phyloP scores from a whole-genome alignment of 2,113 vertebrate genomes.

The Rynchops niger region DNA sequence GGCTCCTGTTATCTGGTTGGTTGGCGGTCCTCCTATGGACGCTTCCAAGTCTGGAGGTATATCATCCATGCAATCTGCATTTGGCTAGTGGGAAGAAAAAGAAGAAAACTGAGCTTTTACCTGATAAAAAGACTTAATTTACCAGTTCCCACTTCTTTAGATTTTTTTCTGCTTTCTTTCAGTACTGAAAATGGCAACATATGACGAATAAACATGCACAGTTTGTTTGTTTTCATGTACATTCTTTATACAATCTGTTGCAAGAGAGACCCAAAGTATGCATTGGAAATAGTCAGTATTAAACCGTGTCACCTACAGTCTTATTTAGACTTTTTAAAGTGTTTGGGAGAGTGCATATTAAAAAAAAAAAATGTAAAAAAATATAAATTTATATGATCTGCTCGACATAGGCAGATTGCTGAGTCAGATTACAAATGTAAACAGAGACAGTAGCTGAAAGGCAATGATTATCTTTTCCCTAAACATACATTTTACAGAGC shows the following conservation, averaged over 20 bases:
- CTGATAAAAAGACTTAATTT: not conserved
- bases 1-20: constrained; percentile 87
- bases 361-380: too few species aligned
- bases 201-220: not conserved
- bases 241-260: not conserved
- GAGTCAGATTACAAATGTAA: constrained; percentile 20
- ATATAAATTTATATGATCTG: too few species aligned
- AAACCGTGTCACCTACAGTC: not conserved
- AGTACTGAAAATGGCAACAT: not conserved
- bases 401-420: not conserved
- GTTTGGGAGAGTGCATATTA: not conserved
- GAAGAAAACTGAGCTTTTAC: not conserved
- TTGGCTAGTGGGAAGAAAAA: constrained; percentile 77
- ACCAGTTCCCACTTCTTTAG: not conserved
- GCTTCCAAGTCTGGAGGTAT: constrained; percentile 88
- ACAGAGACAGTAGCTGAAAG: not conserved
- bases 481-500: not conserved
- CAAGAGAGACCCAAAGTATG: not conserved
- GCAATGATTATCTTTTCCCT: not conserved
- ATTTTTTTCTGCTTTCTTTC: not conserved
- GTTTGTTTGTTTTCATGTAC: not conserved
- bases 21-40: constrained; percentile 82
- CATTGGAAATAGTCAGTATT: not conserved
- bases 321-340: not conserved
- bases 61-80: constrained; percentile 89